Evolutionary conservation across 2,797 vertebrate species (phyloP).

Genomic region (Odontamblyopus rebecca): DNA sequence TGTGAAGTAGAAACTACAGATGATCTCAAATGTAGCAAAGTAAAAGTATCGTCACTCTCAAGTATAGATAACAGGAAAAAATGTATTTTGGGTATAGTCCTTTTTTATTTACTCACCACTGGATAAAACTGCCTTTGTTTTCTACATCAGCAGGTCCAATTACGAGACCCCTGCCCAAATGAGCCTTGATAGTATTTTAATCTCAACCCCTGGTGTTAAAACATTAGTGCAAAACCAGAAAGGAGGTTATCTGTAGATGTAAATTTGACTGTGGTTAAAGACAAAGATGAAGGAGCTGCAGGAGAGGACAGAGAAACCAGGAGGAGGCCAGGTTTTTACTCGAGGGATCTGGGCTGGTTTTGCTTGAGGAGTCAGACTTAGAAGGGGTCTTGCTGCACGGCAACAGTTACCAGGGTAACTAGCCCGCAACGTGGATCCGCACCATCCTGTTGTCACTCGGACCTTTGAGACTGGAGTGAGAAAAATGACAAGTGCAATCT

Average conservation of each 20-base stretch:
- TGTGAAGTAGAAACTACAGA: no score
- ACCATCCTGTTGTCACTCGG: conserved; percentile 67
- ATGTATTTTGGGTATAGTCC: no score
- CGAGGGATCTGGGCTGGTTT: conserved; percentile 59
- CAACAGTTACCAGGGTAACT: conserved; percentile 87
- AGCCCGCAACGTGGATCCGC: conserved; percentile 67
- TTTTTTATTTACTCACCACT: no score
- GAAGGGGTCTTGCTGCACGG: conserved; percentile 68
- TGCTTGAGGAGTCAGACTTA: conserved; percentile 70
- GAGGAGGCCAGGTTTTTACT: conserved; percentile 69
- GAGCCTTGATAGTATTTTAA: conserved; percentile 64
- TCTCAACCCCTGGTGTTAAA: conserved; percentile 39
- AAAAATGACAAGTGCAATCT: conserved; percentile 69
- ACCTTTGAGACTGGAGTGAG: conserved; percentile 79
- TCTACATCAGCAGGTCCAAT: conserved; percentile 14
- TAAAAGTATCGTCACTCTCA: no score
- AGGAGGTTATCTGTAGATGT: conserved; percentile 39
- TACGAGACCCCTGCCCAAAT: conserved; percentile 14
- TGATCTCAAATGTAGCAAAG: no score
- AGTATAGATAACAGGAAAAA: no score
- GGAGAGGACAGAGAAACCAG: conserved; percentile 34
- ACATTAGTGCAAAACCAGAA: conserved; percentile 56
- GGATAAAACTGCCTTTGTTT: conserved; percentile 34
- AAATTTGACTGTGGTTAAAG: conserved; percentile 48
- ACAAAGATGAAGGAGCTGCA: conserved; percentile 35